These are phyloP conservation scores for Condylura cristata DNA, from an alignment of 2,113 vertebrate genomes.

Conservation along the genomic window DNA sequence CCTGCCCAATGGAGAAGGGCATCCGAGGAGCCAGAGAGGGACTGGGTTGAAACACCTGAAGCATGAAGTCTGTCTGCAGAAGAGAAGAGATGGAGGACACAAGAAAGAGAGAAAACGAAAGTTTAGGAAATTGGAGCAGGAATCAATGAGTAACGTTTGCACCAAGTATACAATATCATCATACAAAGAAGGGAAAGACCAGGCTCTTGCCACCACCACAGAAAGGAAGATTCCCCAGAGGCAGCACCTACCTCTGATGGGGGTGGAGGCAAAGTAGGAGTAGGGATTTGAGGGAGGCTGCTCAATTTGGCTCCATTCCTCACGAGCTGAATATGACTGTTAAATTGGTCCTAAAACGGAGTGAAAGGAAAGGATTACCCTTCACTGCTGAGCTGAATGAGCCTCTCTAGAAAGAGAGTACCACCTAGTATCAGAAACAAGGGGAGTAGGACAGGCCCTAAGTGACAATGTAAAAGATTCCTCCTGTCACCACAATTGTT, in stretches of 20 bases:
- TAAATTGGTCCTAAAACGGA: constrained; percentile 87
- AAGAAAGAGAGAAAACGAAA: constrained; percentile 40
- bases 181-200: background rate
- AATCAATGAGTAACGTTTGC: background rate
- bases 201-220: background rate
- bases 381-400: background rate
- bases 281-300: constrained; percentile 89
- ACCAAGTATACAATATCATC: background rate
- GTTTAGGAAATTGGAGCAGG: constrained; percentile 51
- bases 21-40: constrained; percentile 84
- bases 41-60: constrained; percentile 85
- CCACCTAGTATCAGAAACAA: background rate
- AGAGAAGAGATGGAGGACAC: constrained; percentile 13
- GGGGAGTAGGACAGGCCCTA: background rate
- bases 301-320: constrained; percentile 89
- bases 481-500: background rate
- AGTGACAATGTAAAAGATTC: background rate
- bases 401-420: background rate
- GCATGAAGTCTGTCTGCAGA: constrained; percentile 88
- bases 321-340: constrained; percentile 91
- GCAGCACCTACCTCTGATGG: constrained; percentile 87
- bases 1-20: constrained; percentile 87
- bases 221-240: background rate
- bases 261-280: constrained; percentile 88
- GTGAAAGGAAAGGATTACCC: background rate